Evolutionary conservation across 1,140 invertebrate genomes (phyloP).

Genomic region (Ostrea edulis): DNA sequence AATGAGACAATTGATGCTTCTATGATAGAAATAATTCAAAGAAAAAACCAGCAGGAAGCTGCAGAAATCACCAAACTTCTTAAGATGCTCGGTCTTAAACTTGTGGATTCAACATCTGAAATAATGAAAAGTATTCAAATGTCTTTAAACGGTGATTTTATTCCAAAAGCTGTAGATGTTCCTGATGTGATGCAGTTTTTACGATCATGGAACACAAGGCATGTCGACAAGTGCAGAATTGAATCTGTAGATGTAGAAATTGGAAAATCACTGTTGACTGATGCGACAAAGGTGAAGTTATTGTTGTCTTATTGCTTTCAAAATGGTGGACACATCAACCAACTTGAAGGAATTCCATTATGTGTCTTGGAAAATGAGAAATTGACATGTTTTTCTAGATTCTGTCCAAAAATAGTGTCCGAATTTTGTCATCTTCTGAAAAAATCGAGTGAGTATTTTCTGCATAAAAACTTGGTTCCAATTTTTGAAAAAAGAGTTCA

Average conservation of each 20-base stretch:
- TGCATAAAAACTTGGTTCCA: background rate
- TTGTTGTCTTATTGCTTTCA: background rate
- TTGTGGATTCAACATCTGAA: background rate
- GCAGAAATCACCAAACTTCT: background rate
- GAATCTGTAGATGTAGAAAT: background rate
- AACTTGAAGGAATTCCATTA: conserved; percentile 4
- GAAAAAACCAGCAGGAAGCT: background rate
- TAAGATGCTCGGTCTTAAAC: background rate
- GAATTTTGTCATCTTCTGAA: background rate
- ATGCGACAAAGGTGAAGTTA: background rate
- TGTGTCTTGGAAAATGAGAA: background rate
- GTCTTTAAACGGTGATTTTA: background rate
- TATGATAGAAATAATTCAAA: too few relatives aligned
- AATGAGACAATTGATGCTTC: too few relatives aligned
- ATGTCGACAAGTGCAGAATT: conserved; percentile 1
- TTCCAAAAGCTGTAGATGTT: background rate
- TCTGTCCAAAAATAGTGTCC: background rate
- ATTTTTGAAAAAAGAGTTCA: background rate
- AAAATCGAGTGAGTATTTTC: background rate
- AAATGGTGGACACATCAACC: background rate
- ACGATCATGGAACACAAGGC: background rate
- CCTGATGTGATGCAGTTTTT: background rate
- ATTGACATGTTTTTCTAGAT: background rate
- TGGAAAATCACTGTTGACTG: background rate
- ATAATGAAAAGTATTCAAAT: background rate